Base-by-base conservation (phyloP, 2,113 vertebrate species). In the Emberiza fucata region DNA sequence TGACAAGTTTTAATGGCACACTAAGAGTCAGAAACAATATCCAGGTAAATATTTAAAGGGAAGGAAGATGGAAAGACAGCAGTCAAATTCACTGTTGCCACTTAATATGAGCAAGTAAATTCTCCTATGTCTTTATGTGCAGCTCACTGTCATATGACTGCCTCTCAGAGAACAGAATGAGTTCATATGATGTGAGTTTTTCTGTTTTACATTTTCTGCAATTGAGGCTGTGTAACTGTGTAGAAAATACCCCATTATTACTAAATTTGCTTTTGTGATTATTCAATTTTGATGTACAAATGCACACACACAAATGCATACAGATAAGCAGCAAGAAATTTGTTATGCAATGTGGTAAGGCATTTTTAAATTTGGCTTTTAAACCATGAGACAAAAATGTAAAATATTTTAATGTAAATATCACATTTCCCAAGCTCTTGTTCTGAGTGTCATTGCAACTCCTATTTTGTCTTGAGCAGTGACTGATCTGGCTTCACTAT, bases 321-420 rank as follows among this genome's bases (percentile, higher is more conserved):
- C 18, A 85, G 78, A 81, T 61, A 73, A 91, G n/a, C 53, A 85
- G 66, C 84, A 71, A 97, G 25, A 90, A 88, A 81, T 68, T 73
- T 39, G 40, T 93, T 96, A 70, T 37, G 42, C 56, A 90, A 84
- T 81, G 84, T 35, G 21, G 92, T 80, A 93, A 95, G 79, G 75
- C 80, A n/a, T 78, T 93, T 96, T 65, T 2, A 69, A 96, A 82
- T 60, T 61, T 79, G 66, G 21, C 65, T 91, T 85, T 73, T 79
- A 96, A 95, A 86, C 73, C 87, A 76, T 69, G 92, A 90, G 95
- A 89, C 69, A 95, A 97, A 97, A 97, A 98, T 92, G 51, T 83
- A 63, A 97, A 95, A 90, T 93, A 97, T 97, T 98, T 98, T 91
- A 96, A 91, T 94, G 91, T 88, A 97, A 98, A 98, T 96, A 96